Conservation (phyloP, 2,888 invertebrate species). For the Mactromeris polynyma region DNA sequence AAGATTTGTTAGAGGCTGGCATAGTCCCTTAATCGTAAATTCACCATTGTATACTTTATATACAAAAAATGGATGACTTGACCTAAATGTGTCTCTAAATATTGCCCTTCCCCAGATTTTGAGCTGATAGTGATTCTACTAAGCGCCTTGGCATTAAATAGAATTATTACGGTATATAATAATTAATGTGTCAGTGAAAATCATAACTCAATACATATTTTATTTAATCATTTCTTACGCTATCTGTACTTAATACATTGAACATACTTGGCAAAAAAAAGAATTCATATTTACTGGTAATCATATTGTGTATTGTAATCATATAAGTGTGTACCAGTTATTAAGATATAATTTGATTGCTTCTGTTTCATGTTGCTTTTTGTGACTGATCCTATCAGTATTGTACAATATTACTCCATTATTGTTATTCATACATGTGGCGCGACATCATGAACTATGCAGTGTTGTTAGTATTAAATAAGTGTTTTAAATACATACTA, state of each 20-base stretch:
- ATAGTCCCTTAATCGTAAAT: no score
- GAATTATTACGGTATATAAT: no score
- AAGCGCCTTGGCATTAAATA: no score
- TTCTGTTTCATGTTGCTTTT: not conserved
- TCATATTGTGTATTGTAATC: not conserved
- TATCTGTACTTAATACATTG: not conserved
- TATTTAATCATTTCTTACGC: not conserved
- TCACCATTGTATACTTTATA: no score
- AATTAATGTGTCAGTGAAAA: no score
- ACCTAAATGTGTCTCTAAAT: no score
- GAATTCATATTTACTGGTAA: not conserved
- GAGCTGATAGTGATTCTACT: no score
- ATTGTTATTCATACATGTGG: not conserved
- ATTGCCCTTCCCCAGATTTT: no score
- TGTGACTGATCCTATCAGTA: not conserved
- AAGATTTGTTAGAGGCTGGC: no score
- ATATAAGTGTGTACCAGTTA: not conserved
- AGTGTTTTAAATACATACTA: conserved; percentile 13
- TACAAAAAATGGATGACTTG: no score
- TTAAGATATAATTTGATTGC: not conserved
- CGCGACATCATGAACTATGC: not conserved
- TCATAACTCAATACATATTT: no score
- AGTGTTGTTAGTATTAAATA: not conserved
- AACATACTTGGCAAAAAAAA: not conserved
- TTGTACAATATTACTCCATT: not conserved